These are phyloP conservation scores for Aepyceros melampus DNA, from an alignment of 2,113 vertebrate species.

Conservation along the genomic window DNA sequence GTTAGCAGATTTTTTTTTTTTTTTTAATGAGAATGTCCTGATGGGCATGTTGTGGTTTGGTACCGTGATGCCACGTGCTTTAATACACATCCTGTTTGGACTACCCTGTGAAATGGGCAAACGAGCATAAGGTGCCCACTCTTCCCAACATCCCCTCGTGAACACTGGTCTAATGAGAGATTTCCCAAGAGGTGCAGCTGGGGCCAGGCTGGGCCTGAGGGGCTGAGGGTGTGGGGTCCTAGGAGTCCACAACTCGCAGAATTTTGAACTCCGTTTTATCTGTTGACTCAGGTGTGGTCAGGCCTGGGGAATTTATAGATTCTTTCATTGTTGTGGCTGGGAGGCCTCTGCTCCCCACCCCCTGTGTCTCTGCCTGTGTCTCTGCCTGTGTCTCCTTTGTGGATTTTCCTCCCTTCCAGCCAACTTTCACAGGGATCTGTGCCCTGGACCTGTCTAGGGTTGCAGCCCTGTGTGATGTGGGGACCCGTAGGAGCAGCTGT, in stretches of 20 bases:
- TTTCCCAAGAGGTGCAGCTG: not conserved
- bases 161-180: not conserved
- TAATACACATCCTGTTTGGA: not conserved
- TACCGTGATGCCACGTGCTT: rapidly evolving
- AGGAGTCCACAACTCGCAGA: not conserved
- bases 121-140: not conserved
- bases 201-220: not conserved
- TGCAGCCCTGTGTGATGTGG: not conserved
- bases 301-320: not conserved
- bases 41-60: not conserved
- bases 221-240: not conserved
- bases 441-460: not conserved
- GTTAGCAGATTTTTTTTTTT: not conserved
- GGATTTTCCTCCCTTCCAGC: not conserved
- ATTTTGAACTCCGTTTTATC: not conserved
- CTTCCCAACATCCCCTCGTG: not conserved
- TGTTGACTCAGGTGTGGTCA: not conserved
- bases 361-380: too few relatives aligned
- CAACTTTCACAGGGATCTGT: not conserved
- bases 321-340: not conserved
- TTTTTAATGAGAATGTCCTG: not conserved
- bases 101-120: not conserved
- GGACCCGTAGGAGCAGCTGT: not conserved
- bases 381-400: not conserved
- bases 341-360: not conserved